Base-by-base conservation (phyloP, 2,113 vertebrate species). In the Cettia cetti region DNA sequence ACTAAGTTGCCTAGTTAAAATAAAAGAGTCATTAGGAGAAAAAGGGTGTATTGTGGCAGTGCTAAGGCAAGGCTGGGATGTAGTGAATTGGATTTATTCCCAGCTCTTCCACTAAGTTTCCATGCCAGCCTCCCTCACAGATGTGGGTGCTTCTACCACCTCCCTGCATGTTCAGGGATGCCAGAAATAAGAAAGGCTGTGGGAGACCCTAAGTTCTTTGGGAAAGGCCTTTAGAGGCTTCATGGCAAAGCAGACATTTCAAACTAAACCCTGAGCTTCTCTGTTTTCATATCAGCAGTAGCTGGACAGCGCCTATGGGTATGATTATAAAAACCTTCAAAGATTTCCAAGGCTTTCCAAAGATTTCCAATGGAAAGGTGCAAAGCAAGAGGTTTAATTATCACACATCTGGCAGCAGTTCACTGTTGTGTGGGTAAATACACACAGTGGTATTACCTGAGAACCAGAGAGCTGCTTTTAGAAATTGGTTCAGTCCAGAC, bases 1-100 rank as follows among this genome's bases (percentile, higher is more conserved):
- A 87, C 99, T 99, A 76, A 99, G 97, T 97, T 99, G 98, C 97
- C 99, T 99, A 96, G 31, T 80, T 77, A 89, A 92, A 96, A 94
- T 64, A 68, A 35, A 11, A 47, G 64, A 86, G 49, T 40, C 80
- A 83, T 96, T 93, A 95, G 45, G 35, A 82, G 78, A 19, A 78
- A 80, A 82, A 68, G 75, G 79, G 78, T 70, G 89, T 49, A 64
- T 23, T 83, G 69, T 86, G 52, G 84, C 54, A 72, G 66, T 17
- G 54, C 70, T 68, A 56, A 75, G 52, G 45, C 50, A 74, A 47
- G 75, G 14, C 49, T 56, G 66, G 66, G 90, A 52, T 31, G 33
- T 19, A 35, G 56, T 15, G 54, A 52, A 44, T 9, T 86, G 61
- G 60, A 75, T 15, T 91, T 42, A 47, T 23, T 78, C 56, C 40